phyloP scores from a whole-genome alignment of 2,888 invertebrate species.

The Lepidochrysops patricia region DNA sequence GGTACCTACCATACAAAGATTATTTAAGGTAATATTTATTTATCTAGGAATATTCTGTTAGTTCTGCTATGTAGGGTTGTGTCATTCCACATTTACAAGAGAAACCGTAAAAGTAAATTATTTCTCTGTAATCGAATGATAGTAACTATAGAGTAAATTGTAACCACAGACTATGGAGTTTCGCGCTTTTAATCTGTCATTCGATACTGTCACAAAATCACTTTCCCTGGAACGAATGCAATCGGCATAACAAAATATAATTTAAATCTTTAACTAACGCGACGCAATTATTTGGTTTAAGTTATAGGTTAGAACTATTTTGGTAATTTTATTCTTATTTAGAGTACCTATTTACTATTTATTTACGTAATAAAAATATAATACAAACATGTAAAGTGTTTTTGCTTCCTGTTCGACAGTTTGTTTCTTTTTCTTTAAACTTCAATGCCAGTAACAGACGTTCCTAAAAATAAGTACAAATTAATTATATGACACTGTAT shows the following conservation, averaged over 20 bases:
- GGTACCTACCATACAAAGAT: too few relatives aligned
- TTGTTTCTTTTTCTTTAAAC: not conserved
- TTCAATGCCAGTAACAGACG: not conserved
- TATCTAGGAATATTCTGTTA: too few relatives aligned
- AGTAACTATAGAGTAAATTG: not conserved
- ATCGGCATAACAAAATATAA: not conserved
- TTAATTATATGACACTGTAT: too few relatives aligned
- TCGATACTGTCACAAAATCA: not conserved
- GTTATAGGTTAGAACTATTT: too few relatives aligned
- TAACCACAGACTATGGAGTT: not conserved
- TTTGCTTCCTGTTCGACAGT: not conserved
- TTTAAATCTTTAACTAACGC: not conserved
- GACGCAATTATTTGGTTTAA: too few relatives aligned
- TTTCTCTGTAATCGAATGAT: not conserved
- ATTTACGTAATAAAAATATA: not conserved
- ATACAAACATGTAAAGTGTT: not conserved
- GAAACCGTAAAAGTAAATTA: not conserved
- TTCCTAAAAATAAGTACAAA: too few relatives aligned
- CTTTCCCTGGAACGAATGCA: not conserved
- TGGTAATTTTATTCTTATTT: not conserved
- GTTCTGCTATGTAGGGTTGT: too few relatives aligned
- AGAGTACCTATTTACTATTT: not conserved
- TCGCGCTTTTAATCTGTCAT: not conserved
- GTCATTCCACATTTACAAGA: not conserved
- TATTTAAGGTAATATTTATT: too few relatives aligned